Evolutionary conservation across 2,888 invertebrate genomes (phyloP), one percentile per base, ranked within the genome.

Genomic region (Arenicola marina): DNA sequence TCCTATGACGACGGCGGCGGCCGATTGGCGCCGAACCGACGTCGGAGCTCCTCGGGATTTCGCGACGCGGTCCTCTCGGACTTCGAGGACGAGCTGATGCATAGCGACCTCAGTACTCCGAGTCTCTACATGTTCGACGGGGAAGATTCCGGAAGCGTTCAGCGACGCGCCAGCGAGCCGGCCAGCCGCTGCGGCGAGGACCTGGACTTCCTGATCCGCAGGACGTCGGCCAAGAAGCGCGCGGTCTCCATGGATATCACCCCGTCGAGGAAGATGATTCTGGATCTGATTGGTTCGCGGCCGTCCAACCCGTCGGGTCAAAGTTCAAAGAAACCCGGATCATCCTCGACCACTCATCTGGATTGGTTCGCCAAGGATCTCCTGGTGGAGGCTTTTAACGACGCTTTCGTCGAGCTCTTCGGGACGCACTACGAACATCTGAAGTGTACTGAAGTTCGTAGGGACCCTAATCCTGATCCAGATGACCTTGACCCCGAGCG

Each of bases 1-100:
- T 24, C 26, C n/a, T n/a, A n/a, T n/a, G 48, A 48, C 24, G 48
- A 48, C 48, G 24, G 7, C 26, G 26, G 15, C 48, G n/a, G n/a
- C n/a, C n/a, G n/a, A n/a, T n/a, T n/a, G 34, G 32, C n/a, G 18
- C 38, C 15, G 31, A 48, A 18, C 18, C 34, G 53, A 7, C 51
- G 51, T 11, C n/a, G 61, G 31, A 69, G 67, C 33, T 69, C 73
- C 1, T 73, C 72, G 66, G 79, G 79, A 0, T 79, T 79, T 63
- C 69, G 73, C 56, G 78, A 79, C 63, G 74, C 76, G 1, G 70
- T 75, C 2, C 67, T 79, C n/a, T 78, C 75, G 18, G 61, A 48
- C 53, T 80, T 80, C 74, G 79, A 78, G 11, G 77, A 78, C 60
- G 76, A 78, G 65, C 66, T 80, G 46, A 76, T 77, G 72, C 76